These are phyloP conservation scores for Sinopyrophorus schimmeli DNA, from an alignment of 2,888 invertebrate genomes.

Conservation along the genomic window DNA sequence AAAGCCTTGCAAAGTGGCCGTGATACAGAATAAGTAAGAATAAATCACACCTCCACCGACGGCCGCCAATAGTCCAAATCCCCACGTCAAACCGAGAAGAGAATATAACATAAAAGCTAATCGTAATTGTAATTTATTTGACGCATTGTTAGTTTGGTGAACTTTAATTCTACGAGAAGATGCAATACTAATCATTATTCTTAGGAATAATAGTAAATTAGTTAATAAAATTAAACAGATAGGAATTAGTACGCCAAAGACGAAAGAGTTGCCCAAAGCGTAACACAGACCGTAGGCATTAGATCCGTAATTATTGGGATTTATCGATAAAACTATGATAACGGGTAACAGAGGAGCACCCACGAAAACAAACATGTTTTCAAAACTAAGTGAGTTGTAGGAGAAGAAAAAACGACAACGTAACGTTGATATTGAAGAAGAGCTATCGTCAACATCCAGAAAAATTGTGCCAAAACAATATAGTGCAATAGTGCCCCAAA, in stretches of 20 bases:
- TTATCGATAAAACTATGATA: slow-evolving; percentile 42
- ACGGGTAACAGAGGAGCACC: slow-evolving; percentile 60
- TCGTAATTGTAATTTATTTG: slow-evolving; percentile 58
- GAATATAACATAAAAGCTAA: slow-evolving; percentile 61
- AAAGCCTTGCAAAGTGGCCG: slow-evolving; percentile 60
- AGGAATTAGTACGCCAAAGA: slow-evolving; percentile 59
- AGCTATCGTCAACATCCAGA: slow-evolving; percentile 71
- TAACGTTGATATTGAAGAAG: slow-evolving; percentile 64
- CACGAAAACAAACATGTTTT: slow-evolving; percentile 64
- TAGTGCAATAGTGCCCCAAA: slow-evolving; percentile 64
- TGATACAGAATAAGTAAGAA: slow-evolving; percentile 58
- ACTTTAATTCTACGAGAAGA: background rate
- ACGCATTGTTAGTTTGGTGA: slow-evolving; percentile 35
- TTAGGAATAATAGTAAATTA: slow-evolving; percentile 59
- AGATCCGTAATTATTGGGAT: slow-evolving; percentile 9
- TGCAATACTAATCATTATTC: slow-evolving; percentile 1
- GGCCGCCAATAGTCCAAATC: slow-evolving; percentile 59
- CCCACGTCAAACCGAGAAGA: slow-evolving; percentile 61
- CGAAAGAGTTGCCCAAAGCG: slow-evolving; percentile 57
- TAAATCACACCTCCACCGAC: slow-evolving; percentile 33
- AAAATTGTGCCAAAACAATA: slow-evolving; percentile 64
- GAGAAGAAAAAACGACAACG: slow-evolving; percentile 63
- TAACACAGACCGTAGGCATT: slow-evolving; percentile 56
- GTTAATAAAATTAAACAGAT: slow-evolving; percentile 56
- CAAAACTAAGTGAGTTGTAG: slow-evolving; percentile 61